Evolutionary conservation across 2,797 vertebrate species (phyloP).

Genomic region (Lepilemur ruficaudatus): DNA sequence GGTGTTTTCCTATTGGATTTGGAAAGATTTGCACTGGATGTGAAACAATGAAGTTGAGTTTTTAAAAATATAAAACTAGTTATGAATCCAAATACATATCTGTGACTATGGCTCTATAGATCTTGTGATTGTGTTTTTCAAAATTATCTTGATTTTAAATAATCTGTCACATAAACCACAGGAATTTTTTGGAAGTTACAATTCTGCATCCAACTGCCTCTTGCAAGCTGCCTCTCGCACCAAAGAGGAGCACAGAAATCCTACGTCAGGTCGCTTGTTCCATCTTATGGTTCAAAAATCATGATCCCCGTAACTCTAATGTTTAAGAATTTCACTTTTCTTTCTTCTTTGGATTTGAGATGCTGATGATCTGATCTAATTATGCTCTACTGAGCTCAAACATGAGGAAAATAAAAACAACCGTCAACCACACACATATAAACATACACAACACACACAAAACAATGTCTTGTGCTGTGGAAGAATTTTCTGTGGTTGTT

Average conservation of each 20-base stretch:
- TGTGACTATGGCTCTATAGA: neutral
- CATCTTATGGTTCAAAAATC: neutral
- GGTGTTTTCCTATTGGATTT: neutral
- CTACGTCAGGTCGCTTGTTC: neutral
- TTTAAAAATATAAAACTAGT: neutral
- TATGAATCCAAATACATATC: neutral
- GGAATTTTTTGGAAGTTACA: neutral
- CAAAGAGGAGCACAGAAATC: neutral
- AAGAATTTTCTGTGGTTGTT: neutral
- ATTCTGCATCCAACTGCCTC: neutral
- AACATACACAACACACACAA: neutral
- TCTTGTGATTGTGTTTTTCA: neutral
- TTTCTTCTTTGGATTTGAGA: slow-evolving; percentile 3
- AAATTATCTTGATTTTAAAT: slow-evolving; percentile 18
- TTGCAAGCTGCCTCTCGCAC: neutral
- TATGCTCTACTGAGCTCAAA: neutral
- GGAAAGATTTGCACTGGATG: neutral
- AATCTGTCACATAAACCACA: neutral
- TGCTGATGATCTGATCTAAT: neutral
- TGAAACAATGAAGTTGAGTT: slow-evolving; percentile 2
- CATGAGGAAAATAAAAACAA: neutral
- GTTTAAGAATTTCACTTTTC: neutral
- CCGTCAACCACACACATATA: neutral
- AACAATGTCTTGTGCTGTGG: neutral
- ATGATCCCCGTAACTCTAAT: neutral